Evolutionary conservation across 2,797 vertebrate species (phyloP).

Genomic region (Ctenopoma multispine): DNA sequence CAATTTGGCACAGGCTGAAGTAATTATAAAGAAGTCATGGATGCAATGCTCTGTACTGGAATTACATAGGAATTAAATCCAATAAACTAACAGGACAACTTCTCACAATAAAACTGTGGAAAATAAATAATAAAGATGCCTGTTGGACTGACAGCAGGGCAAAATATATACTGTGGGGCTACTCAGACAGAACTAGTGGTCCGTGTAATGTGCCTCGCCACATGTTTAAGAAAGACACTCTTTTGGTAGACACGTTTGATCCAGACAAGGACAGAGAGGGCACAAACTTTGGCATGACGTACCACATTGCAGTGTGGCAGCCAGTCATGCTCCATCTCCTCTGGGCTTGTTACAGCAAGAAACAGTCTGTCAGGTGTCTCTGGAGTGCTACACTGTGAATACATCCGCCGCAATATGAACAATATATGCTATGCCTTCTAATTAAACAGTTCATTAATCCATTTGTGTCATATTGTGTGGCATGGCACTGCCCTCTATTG

Average conservation of each 20-base stretch:
- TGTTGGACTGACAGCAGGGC: conserved; percentile 17
- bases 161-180: conserved; percentile 7
- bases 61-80: background rate
- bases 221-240: conserved; percentile 40
- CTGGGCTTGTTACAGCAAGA: conserved; percentile 51
- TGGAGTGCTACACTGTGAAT: conserved; percentile 39
- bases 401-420: conserved; percentile 13
- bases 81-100: background rate
- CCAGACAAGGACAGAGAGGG: conserved; percentile 52
- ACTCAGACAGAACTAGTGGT: conserved; percentile 43
- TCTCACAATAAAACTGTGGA: background rate
- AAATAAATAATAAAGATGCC: conserved; percentile 2
- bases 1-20: background rate
- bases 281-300: conserved; percentile 52
- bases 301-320: conserved; percentile 45
- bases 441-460: conserved; percentile 68
- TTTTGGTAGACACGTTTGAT: conserved; percentile 30
- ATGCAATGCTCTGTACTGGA: background rate
- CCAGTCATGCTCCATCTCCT: conserved; percentile 65
- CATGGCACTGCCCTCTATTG: conserved; percentile 50
- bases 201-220: conserved; percentile 42
- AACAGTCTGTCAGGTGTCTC: conserved; percentile 63
- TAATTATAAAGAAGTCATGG: background rate
- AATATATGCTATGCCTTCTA: conserved; percentile 34
- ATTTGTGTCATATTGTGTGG: conserved; percentile 58